Evolutionary conservation across 2,888 invertebrate genomes (phyloP), one percentile per base, ranked within the genome.

Genomic region (Pardosa pseudoannulata): DNA sequence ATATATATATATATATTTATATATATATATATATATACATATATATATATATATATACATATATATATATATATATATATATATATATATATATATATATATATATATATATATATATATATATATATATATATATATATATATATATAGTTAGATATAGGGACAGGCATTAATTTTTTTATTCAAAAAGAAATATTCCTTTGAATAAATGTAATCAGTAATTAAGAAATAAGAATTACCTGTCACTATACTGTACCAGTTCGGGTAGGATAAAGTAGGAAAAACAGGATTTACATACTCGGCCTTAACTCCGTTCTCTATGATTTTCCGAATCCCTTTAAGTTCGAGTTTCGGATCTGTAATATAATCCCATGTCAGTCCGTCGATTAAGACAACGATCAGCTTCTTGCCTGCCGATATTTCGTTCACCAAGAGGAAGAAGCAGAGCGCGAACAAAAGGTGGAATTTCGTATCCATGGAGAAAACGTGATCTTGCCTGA

Each of bases 241-340:
- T 50, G 83, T 83, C 0, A 71, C 32, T 31, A 83, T 72, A 19
- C 78, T 78, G 11, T 65, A 68, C 32, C 65, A 62, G 32, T 83
- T 83, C 0, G 83, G 76, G 36, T 83, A 83, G 1, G 78, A 65
- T 50, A 78, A 64, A n/a, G 71, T 41, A 19, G 83, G 83, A 36
- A 28, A 83, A 13, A 83, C 78, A 2, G 83, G 83, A 5, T 76
- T 67, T 16, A 83, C 27, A 23, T 83, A 83, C 0, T 32, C 29
- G 1, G 83, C 78, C 2, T 32, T 32, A 5, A 83, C 83, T n/a
- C 83, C 83, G 28, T 29, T 29, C 16, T 62, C 72, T 5, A 62
- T 16, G 0, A 80, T 32, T 13, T 13, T 31, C 9, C 41, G 41
- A 31, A 75, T 56, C 7, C 74, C 74, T 31, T 62, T 67, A 28